Conservation (phyloP, 2,113 vertebrate species). For the Cynoglossus semilaevis region DNA sequence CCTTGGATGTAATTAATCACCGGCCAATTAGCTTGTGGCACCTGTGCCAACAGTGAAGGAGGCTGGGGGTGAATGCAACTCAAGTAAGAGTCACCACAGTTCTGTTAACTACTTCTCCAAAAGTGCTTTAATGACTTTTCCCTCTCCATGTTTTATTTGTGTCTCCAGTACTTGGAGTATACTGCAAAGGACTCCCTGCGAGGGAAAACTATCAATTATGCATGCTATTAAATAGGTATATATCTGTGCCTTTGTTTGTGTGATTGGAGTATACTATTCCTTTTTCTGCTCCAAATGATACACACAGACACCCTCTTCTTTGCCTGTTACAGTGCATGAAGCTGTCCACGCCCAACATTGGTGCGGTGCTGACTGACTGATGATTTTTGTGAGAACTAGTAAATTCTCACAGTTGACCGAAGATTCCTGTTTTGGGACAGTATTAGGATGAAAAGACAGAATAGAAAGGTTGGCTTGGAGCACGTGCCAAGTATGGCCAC, state of each 20-base stretch:
- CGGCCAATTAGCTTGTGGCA: conserved; percentile 63
- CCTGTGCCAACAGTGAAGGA: conserved; percentile 45
- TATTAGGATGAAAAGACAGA: too few species aligned
- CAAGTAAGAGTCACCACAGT: conserved; percentile 40
- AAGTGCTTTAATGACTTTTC: conserved; percentile 70
- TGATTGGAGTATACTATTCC: conserved; percentile 61
- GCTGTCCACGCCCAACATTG: conserved; percentile 16
- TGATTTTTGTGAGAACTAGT: conserved; percentile 45
- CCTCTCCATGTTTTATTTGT: conserved; percentile 72
- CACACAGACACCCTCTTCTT: conserved; percentile 42
- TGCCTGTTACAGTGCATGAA: conserved; percentile 4
- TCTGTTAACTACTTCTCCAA: conserved; percentile 46
- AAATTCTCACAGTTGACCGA: conserved; percentile 60
- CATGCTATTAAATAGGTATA: conserved; percentile 75
- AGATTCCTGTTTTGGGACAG: conserved; percentile 64
- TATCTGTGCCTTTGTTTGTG: conserved; percentile 74
- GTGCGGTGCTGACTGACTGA: conserved; percentile 30
- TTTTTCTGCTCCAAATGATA: conserved; percentile 53
- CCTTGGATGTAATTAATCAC: conserved; percentile 63
- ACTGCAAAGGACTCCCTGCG: conserved; percentile 72
- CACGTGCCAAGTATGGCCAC: conserved; percentile 48
- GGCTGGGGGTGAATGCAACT: conserved; percentile 33
- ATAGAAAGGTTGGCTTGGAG: conserved; percentile 60
- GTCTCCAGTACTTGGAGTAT: conserved; percentile 66
- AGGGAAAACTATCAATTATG: conserved; percentile 74